Evolutionary conservation across 2,888 invertebrate species (phyloP).

Genomic region (Romanomermis culicivorax): DNA sequence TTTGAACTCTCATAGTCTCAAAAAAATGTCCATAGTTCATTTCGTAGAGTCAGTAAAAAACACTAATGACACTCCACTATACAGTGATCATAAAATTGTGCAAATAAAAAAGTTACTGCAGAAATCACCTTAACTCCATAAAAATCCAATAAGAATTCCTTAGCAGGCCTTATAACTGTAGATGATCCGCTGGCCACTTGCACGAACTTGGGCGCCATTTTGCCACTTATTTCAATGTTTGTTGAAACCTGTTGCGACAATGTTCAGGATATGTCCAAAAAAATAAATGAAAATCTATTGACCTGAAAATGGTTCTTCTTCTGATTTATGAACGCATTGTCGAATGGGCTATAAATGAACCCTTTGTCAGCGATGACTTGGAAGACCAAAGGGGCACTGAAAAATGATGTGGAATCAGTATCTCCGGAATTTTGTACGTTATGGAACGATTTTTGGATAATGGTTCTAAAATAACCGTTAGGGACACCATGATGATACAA

Average conservation of each 20-base stretch:
- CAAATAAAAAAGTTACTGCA: no score
- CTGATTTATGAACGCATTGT: conserved; percentile 95
- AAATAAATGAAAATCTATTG: neutral
- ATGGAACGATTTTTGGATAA: no score
- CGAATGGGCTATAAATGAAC: conserved; percentile 87
- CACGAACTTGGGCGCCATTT: conserved; percentile 30
- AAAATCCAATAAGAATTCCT: conserved; percentile 76
- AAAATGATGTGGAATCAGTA: neutral
- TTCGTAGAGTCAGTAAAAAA: no score
- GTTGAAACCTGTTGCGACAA: conserved; percentile 17
- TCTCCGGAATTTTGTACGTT: neutral
- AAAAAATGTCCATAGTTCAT: no score
- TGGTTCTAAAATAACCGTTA: no score
- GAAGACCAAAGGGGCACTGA: conserved; percentile 24
- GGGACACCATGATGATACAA: no score
- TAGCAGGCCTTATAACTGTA: conserved; percentile 62
- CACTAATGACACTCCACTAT: no score
- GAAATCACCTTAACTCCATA: conserved; percentile 78
- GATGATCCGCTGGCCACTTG: conserved; percentile 25
- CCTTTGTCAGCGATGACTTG: conserved; percentile 95
- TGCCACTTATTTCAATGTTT: conserved; percentile 28
- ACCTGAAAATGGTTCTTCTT: conserved; percentile 95
- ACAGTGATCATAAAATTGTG: no score
- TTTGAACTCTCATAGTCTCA: neutral
- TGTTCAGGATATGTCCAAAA: neutral